Percentiles rank a stretch among this genome's conserved stretches.
These are phyloP conservation scores for Aurelia sp. DNA, from an alignment of 30 jellyfish, hydroid and myxozoan species.

Conservation along the genomic window DNA sequence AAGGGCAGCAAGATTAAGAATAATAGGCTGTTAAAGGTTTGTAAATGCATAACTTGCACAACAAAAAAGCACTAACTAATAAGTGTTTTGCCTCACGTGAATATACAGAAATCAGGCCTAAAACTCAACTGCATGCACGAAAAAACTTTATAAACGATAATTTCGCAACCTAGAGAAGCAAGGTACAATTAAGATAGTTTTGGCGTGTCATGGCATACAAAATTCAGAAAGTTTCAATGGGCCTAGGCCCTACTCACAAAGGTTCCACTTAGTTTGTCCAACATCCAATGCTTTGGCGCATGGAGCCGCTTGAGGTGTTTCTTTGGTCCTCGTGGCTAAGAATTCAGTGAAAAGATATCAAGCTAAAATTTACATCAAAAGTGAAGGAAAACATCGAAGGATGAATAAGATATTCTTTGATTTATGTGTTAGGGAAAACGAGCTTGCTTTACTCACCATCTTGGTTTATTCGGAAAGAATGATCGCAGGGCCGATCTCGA, in stretches of 20 bases:
- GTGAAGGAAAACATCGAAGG: neutral
- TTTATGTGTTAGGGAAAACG: neutral
- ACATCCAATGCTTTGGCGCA: constrained; percentile 99
- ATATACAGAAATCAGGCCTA: too few relatives aligned
- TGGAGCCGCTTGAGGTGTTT: constrained; percentile 99
- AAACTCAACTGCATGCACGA: too few relatives aligned
- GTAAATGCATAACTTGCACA: too few relatives aligned
- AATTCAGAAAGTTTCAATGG: too few relatives aligned
- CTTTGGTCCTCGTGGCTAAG: constrained; percentile 99
- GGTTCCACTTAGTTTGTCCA: constrained; percentile 97
- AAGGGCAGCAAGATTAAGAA: too few relatives aligned
- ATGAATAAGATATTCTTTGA: constrained; percentile 15
- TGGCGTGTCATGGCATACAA: too few relatives aligned
- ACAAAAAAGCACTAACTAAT: too few relatives aligned
- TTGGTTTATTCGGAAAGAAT: constrained; percentile 46
- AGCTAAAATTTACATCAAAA: neutral
- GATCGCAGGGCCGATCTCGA: constrained; percentile 43
- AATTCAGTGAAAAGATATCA: neutral
- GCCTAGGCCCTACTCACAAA: constrained; percentile 69
- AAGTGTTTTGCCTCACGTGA: too few relatives aligned
- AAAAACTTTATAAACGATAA: too few relatives aligned
- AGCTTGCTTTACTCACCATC: constrained; percentile 41
- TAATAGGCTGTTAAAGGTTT: too few relatives aligned
- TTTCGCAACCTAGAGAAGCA: too few relatives aligned
- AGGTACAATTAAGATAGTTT: too few relatives aligned